Percentiles rank a stretch among this genome's conserved stretches.
Evolutionary conservation across 2,113 vertebrate genomes (phyloP).

Genomic region (Sula dactylatra): DNA sequence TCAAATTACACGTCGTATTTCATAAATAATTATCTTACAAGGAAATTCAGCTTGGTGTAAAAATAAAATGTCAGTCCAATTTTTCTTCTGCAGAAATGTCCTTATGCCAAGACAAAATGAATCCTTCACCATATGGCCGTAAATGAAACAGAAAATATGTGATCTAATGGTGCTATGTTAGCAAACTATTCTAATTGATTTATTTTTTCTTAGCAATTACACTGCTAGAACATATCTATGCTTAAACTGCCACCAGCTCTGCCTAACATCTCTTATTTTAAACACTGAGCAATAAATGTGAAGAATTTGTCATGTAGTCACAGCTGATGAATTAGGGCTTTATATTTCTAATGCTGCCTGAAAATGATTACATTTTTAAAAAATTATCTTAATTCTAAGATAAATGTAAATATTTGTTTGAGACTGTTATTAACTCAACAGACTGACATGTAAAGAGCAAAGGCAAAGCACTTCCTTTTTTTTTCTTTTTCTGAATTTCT

Average conservation of each 20-base stretch:
- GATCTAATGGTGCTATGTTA: constrained; percentile 25
- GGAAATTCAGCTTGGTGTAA: constrained; percentile 42
- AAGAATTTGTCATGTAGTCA: neutral
- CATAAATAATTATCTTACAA: constrained; percentile 57
- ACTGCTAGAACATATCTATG: neutral
- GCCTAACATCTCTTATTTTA: neutral
- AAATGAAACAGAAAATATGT: constrained; percentile 27
- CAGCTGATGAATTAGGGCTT: neutral
- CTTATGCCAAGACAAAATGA: constrained; percentile 35
- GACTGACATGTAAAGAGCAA: neutral
- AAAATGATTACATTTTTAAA: neutral
- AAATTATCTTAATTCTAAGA: neutral
- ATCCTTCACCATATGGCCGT: constrained; percentile 26
- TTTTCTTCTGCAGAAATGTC: constrained; percentile 31
- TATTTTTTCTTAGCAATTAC: constrained; percentile 34
- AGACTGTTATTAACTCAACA: neutral
- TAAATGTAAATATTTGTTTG: neutral
- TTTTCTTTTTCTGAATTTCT: neutral
- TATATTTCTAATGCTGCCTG: neutral
- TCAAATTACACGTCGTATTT: constrained; percentile 26
- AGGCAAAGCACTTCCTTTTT: neutral
- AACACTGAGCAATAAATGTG: neutral
- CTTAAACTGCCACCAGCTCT: neutral
- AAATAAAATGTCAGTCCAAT: constrained; percentile 59
- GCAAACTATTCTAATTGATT: constrained; percentile 48